Conservation (phyloP, 2,113 vertebrate species). For the Camelus bactrianus region DNA sequence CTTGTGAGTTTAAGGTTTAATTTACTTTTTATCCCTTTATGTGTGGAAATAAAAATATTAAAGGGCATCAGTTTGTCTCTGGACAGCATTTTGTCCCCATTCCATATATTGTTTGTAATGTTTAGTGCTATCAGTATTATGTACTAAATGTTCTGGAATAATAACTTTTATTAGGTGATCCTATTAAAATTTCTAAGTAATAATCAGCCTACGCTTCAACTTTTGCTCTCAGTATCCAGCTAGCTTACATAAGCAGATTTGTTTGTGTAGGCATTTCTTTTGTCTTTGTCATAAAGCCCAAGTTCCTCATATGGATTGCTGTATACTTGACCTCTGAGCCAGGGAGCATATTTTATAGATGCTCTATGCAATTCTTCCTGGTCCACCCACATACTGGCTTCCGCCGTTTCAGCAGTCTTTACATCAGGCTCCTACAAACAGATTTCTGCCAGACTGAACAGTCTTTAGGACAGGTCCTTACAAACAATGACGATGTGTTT, state of each 20-base stretch:
- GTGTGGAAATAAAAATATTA: not conserved
- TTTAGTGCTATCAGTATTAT: not conserved
- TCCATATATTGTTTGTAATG: not conserved
- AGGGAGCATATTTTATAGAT: not conserved
- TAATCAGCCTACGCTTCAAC: not conserved
- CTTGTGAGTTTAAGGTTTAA: conserved; percentile 7
- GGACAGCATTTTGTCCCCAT: not conserved
- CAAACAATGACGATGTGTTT: not conserved
- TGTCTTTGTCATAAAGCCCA: conserved; percentile 31
- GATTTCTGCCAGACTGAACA: not conserved
- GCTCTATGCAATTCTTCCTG: not conserved
- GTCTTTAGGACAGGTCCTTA: not conserved
- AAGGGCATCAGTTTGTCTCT: not conserved
- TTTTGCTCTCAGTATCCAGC: conserved; percentile 23
- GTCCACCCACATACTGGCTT: not conserved
- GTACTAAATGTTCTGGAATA: not conserved
- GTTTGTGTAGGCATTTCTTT: not conserved
- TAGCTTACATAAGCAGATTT: not conserved
- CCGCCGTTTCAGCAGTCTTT: not conserved
- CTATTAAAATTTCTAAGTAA: not conserved
- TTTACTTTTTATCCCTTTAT: not conserved
- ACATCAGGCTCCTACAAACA: not conserved
- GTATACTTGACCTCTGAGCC: not conserved
- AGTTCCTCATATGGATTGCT: not conserved
- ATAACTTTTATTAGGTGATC: not conserved